Evolutionary conservation across 2,888 invertebrate species (phyloP).

Genomic region (Lasiommata megera): DNA sequence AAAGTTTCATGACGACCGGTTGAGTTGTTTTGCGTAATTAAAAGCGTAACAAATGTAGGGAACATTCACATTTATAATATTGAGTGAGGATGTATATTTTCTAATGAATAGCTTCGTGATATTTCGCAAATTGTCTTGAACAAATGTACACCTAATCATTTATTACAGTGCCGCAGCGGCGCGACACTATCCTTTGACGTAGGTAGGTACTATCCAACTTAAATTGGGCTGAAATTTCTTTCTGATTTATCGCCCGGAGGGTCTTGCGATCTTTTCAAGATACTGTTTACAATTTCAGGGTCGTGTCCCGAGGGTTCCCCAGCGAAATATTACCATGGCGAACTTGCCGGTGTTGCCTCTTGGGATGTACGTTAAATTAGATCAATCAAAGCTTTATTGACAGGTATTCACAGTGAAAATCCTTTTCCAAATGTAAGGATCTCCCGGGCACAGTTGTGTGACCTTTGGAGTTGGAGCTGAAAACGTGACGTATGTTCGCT

Average conservation of each 20-base stretch:
- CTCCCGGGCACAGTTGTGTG: no score
- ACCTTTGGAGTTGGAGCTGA: no score
- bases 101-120: no score
- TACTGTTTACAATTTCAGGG: constrained; percentile 24
- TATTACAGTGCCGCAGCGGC: not conserved
- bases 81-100: no score
- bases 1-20: no score
- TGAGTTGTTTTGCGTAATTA: no score
- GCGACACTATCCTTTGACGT: not conserved
- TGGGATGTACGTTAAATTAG: constrained; percentile 2
- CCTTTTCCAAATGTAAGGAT: no score
- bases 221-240: constrained; percentile 11
- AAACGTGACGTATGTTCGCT: no score
- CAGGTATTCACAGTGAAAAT: not conserved
- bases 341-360: not conserved
- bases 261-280: constrained; percentile 8
- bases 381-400: constrained; percentile 3
- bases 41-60: no score
- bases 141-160: not conserved
- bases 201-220: constrained; percentile 7
- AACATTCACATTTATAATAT: no score
- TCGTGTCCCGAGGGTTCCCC: not conserved
- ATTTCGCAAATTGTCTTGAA: no score
- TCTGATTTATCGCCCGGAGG: constrained; percentile 17
- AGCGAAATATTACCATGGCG: not conserved